A percentile compares a stretch with the other conserved stretches of the same genome.
Conservation (phyloP, 2,888 invertebrate species). For the Drosophila pseudotakahashii region DNA sequence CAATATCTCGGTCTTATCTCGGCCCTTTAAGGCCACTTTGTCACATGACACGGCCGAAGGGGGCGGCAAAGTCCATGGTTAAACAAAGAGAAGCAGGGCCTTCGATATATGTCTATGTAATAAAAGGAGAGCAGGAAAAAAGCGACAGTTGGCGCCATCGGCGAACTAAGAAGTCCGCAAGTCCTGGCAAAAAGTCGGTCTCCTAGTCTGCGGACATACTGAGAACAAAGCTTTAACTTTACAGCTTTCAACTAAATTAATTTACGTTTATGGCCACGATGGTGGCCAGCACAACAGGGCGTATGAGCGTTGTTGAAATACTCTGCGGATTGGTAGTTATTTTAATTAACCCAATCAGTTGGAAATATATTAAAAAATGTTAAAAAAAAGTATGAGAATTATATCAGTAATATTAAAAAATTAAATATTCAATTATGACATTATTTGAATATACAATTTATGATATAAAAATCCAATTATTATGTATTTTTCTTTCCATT, state of each 20-base stretch:
- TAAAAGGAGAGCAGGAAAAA: background rate
- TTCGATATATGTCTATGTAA: background rate
- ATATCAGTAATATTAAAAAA: too few species aligned
- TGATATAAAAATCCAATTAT: too few species aligned
- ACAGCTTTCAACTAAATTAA: slow-evolving; percentile 83
- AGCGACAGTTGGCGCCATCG: slow-evolving; percentile 25
- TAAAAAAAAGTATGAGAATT: background rate
- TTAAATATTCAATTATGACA: too few species aligned
- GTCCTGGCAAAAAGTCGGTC: slow-evolving; percentile 2
- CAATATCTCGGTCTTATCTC: slow-evolving; percentile 61
- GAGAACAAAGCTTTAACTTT: slow-evolving; percentile 81
- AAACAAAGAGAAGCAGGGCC: slow-evolving; percentile 25
- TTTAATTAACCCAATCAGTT: background rate
- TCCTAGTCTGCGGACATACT: slow-evolving; percentile 52
- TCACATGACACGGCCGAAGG: slow-evolving; percentile 72
- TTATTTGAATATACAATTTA: too few species aligned
- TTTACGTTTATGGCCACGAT: slow-evolving; percentile 79
- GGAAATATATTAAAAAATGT: background rate
- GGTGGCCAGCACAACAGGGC: slow-evolving; percentile 15
- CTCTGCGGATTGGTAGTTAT: slow-evolving; percentile 2
- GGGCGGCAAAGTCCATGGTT: slow-evolving; percentile 48
- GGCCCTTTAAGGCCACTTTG: slow-evolving; percentile 68
- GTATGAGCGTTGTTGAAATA: slow-evolving; percentile 11
- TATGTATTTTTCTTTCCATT: too few species aligned
- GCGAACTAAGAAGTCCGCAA: slow-evolving; percentile 20